Evolutionary conservation across 1,140 invertebrate species (phyloP).

Genomic region (Pseudomyrmex flavicornis): DNA sequence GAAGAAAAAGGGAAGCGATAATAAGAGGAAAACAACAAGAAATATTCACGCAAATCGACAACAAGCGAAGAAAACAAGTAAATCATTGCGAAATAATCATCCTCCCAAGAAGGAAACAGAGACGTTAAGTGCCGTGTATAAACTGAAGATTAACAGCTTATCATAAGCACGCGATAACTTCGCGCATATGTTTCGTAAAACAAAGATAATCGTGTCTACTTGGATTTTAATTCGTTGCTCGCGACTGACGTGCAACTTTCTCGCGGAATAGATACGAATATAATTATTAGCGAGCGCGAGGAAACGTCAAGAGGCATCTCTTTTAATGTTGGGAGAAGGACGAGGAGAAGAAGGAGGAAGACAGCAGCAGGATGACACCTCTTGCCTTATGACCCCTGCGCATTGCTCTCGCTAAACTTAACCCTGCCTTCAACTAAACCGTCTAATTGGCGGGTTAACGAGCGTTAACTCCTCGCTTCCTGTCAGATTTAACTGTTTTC

Average conservation of each 20-base stretch:
- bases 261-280: constrained; percentile 46
- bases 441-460: constrained; percentile 82
- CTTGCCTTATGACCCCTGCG: constrained; percentile 79
- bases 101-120: too few relatives aligned
- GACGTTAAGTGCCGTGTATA: too few relatives aligned
- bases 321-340: constrained; percentile 17
- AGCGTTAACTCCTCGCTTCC: constrained; percentile 81
- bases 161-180: too few relatives aligned
- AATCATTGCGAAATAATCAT: too few relatives aligned
- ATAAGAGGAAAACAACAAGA: too few relatives aligned
- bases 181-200: too few relatives aligned
- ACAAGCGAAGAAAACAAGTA: too few relatives aligned
- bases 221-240: not conserved
- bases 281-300: not conserved
- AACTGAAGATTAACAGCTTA: too few relatives aligned
- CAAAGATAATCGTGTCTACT: not conserved
- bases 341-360: too few relatives aligned
- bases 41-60: too few relatives aligned
- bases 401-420: constrained; percentile 73
- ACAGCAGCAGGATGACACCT: constrained; percentile 78
- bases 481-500: constrained; percentile 80
- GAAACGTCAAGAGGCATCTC: constrained; percentile 19
- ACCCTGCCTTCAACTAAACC: constrained; percentile 77
- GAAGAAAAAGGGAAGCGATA: too few relatives aligned
- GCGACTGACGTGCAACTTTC: not conserved